phyloP scores from a whole-genome alignment of 2,888 invertebrate species.

The Cremastobaeus sp. region DNA sequence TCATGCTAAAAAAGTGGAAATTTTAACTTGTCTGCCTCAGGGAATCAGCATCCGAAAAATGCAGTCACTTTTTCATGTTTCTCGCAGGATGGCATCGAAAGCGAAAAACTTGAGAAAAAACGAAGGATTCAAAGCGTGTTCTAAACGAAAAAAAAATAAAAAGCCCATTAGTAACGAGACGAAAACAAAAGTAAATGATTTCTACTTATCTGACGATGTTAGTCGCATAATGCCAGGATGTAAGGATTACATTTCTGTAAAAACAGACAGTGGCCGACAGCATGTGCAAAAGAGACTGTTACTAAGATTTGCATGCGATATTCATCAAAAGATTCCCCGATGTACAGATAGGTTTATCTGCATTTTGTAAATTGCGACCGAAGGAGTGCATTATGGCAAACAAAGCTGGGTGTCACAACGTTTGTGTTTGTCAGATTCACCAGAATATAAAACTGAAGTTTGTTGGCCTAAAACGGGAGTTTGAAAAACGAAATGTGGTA shows the following conservation, averaged over 20 bases:
- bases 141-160: slow-evolving; percentile 16
- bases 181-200: slow-evolving; percentile 21
- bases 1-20: slow-evolving; percentile 26
- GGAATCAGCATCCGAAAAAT: slow-evolving; percentile 25
- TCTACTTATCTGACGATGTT: slow-evolving; percentile 41
- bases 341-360: slow-evolving; percentile 24
- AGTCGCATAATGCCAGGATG: slow-evolving; percentile 31
- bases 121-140: slow-evolving; percentile 12
- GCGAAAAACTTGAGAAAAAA: slow-evolving; percentile 26
- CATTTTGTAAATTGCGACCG: slow-evolving; percentile 29
- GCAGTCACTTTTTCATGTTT: slow-evolving; percentile 12
- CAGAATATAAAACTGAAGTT: slow-evolving; percentile 30
- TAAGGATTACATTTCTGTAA: slow-evolving; percentile 25
- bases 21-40: slow-evolving; percentile 11
- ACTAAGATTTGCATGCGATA: slow-evolving; percentile 14
- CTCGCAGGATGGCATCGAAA: slow-evolving; percentile 26
- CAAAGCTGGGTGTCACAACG: slow-evolving; percentile 38
- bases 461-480: slow-evolving; percentile 14
- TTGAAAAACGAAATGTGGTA: slow-evolving; percentile 8
- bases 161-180: slow-evolving; percentile 11
- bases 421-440: slow-evolving; percentile 36
- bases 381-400: slow-evolving; percentile 40
- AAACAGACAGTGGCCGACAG: slow-evolving; percentile 5
- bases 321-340: slow-evolving; percentile 22
- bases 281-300: slow-evolving; percentile 27